Evolutionary conservation across 2,888 invertebrate genomes (phyloP).

Genomic region (Altica lythri): DNA sequence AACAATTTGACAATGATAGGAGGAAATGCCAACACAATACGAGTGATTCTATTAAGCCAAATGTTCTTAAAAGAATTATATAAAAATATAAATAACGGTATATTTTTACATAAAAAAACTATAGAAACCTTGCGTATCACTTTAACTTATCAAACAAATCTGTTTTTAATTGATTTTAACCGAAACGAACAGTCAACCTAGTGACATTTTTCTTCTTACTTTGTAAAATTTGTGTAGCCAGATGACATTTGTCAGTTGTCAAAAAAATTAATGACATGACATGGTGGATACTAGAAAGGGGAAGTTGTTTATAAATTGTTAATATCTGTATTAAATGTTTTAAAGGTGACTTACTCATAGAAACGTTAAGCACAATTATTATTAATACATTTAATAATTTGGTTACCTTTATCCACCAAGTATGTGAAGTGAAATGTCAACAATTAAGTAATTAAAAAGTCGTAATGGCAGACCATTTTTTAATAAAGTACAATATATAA

Average conservation of each 20-base stretch:
- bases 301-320: conserved; percentile 23
- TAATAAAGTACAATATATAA: conserved; percentile 42
- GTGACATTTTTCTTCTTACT: no score
- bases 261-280: conserved; percentile 15
- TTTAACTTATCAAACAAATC: no score
- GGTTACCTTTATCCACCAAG: background rate
- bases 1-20: background rate
- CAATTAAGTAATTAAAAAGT: conserved; percentile 41
- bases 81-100: no score
- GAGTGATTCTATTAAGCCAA: no score
- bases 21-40: no score
- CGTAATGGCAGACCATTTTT: conserved; percentile 47
- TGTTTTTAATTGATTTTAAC: no score
- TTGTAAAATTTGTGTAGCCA: no score
- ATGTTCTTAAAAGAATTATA: no score
- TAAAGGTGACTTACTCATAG: conserved; percentile 3
- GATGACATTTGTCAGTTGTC: no score
- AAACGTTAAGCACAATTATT: conserved; percentile 2
- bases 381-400: conserved; percentile 1
- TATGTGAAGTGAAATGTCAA: conserved; percentile 34
- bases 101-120: no score
- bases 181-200: no score
- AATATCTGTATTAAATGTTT: conserved; percentile 9
- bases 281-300: conserved; percentile 23
- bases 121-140: no score